Evolutionary conservation across 2,797 vertebrate species (phyloP).

Genomic region (Halcyon smyrnensis): DNA sequence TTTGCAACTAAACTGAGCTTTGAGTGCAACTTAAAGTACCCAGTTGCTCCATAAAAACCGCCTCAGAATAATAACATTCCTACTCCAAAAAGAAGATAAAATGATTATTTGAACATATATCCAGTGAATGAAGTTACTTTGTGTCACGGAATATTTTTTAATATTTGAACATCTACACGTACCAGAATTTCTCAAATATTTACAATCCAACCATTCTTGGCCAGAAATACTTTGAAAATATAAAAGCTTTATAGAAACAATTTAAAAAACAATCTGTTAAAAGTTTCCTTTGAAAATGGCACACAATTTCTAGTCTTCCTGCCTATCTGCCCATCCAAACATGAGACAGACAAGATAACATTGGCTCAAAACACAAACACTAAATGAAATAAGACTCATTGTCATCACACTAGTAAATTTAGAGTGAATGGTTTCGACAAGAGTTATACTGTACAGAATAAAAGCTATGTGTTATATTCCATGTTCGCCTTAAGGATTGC

Average conservation of each 20-base stretch:
- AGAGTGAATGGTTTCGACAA: background rate
- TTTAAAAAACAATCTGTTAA: background rate
- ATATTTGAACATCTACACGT: background rate
- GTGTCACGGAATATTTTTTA: background rate
- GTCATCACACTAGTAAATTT: background rate
- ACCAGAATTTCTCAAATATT: background rate
- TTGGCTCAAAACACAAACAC: background rate
- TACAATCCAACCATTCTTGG: background rate
- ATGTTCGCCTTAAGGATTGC: background rate
- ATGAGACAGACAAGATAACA: background rate
- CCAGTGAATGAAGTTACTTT: background rate
- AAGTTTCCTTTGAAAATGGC: background rate
- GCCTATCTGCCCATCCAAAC: background rate
- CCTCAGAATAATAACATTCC: background rate
- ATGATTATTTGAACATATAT: background rate
- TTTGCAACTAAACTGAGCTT: conserved; percentile 9
- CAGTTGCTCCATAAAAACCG: background rate
- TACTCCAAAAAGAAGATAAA: background rate
- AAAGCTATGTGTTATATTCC: background rate
- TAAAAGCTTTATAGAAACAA: background rate
- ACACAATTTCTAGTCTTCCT: background rate
- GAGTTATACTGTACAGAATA: background rate
- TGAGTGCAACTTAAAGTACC: conserved; percentile 3
- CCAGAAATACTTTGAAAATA: background rate
- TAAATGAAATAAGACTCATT: background rate